Evolutionary conservation across 1,140 invertebrate species (phyloP).

Genomic region (Melipona quadrifasciata): DNA sequence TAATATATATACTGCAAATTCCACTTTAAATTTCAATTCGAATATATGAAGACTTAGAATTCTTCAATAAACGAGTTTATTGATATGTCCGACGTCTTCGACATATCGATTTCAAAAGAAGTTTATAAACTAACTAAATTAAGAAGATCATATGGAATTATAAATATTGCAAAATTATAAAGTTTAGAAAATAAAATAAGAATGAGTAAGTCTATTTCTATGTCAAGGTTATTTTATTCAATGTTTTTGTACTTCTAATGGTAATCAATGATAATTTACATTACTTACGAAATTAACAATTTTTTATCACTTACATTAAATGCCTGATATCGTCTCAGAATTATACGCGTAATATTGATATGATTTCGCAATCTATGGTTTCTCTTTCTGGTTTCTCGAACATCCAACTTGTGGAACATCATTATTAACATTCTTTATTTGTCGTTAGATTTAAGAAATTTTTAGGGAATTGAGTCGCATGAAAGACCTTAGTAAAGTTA

Average conservation of each 20-base stretch:
- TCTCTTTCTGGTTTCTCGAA: not conserved
- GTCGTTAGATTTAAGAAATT: not conserved
- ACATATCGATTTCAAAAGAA: not conserved
- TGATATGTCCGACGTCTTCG: not conserved
- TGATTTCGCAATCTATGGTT: not conserved
- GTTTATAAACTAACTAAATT: not conserved
- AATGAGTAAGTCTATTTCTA: not conserved
- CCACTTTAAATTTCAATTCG: not conserved
- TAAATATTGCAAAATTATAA: not conserved
- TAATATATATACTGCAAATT: not conserved
- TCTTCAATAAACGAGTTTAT: not conserved
- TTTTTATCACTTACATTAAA: not conserved
- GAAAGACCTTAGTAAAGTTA: conserved; percentile 38
- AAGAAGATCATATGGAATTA: not conserved
- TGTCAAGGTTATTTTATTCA: too few species aligned
- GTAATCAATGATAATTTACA: not conserved
- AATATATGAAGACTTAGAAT: not conserved
- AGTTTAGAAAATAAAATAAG: not conserved
- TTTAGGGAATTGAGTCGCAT: not conserved
- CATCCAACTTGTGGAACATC: not conserved
- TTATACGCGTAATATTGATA: not conserved
- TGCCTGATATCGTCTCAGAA: not conserved
- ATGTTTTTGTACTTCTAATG: not conserved
- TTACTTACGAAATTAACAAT: not conserved
- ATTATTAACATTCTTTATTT: conserved; percentile 1